A percentile compares a stretch with the other conserved stretches of the same genome.
Conservation (phyloP, 2,888 invertebrate species). For the Thalpophila matura region DNA sequence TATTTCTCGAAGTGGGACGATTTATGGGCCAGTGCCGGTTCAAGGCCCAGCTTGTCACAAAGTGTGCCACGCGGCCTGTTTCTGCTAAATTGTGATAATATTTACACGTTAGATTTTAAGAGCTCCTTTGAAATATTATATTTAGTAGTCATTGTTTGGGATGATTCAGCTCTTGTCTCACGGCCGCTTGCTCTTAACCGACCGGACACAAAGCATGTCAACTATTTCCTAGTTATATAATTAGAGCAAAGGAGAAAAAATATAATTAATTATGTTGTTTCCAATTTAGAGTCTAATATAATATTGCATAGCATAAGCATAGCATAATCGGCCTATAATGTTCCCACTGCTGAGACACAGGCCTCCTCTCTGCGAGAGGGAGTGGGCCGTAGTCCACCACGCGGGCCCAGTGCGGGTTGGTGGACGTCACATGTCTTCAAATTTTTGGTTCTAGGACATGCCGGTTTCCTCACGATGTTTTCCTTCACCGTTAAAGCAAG, state of each 20-base stretch:
- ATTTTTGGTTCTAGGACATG: too few species aligned
- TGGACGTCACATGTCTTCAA: too few species aligned
- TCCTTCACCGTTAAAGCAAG: too few species aligned
- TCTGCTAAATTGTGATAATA: conserved; percentile 62
- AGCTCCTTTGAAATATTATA: conserved; percentile 67
- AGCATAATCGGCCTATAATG: too few species aligned
- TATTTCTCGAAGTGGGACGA: conserved; percentile 47
- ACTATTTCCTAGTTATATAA: conserved; percentile 50
- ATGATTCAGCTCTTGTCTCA: conserved; percentile 57
- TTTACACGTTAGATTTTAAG: conserved; percentile 62
- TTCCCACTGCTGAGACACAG: too few species aligned
- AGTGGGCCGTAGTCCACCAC: too few species aligned
- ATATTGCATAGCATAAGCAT: too few species aligned
- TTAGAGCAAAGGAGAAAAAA: neutral
- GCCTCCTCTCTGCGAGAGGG: too few species aligned
- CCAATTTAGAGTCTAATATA: neutral
- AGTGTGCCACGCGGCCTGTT: conserved; percentile 55
- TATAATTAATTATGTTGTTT: conserved; percentile 1
- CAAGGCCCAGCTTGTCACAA: conserved; percentile 61
- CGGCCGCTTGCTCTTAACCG: conserved; percentile 43
- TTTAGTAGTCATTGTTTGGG: conserved; percentile 61
- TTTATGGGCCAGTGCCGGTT: conserved; percentile 52
- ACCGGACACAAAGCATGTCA: conserved; percentile 47
- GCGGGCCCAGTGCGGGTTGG: too few species aligned
- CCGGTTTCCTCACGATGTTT: too few species aligned